These are phyloP conservation scores for Denticeps clupeoides DNA, from an alignment of 2,797 vertebrate genomes.

Conservation along the genomic window DNA sequence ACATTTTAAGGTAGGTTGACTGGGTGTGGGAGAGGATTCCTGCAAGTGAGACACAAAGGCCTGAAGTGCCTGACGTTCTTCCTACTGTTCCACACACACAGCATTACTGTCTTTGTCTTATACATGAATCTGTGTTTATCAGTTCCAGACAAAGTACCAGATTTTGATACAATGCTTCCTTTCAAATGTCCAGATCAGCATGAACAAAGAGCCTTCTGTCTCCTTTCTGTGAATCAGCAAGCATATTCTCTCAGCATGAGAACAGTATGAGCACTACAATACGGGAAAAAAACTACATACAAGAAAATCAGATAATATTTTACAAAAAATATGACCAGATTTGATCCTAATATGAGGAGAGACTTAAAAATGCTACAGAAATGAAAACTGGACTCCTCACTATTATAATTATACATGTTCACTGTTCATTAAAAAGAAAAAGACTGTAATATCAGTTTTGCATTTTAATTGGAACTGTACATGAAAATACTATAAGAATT, in stretches of 20 bases:
- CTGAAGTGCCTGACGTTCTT: not conserved
- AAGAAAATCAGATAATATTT: too few species aligned
- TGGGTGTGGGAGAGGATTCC: too few species aligned
- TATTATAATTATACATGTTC: too few species aligned
- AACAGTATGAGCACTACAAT: constrained; percentile 22
- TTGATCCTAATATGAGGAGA: too few species aligned
- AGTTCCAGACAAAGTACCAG: constrained; percentile 20
- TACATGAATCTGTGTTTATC: constrained; percentile 23
- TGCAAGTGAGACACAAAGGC: not conserved
- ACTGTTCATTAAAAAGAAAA: too few species aligned
- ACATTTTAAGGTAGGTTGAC: too few species aligned
- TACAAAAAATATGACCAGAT: too few species aligned
- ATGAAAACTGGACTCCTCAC: too few species aligned
- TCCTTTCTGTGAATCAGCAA: constrained; percentile 38
- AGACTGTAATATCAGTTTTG: too few species aligned
- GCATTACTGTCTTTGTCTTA: constrained; percentile 14
- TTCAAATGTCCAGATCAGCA: constrained; percentile 21
- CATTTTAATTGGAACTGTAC: too few species aligned
- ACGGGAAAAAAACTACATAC: constrained; percentile 27
- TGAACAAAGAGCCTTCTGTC: constrained; percentile 34
- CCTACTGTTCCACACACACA: constrained; percentile 1
- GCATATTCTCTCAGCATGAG: constrained; percentile 21
- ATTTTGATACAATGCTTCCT: constrained; percentile 24
- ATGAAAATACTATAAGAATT: too few species aligned
- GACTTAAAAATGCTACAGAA: too few species aligned